These are phyloP conservation scores for Ophion costatus DNA, from an alignment of 2,888 invertebrate species.

Conservation along the genomic window DNA sequence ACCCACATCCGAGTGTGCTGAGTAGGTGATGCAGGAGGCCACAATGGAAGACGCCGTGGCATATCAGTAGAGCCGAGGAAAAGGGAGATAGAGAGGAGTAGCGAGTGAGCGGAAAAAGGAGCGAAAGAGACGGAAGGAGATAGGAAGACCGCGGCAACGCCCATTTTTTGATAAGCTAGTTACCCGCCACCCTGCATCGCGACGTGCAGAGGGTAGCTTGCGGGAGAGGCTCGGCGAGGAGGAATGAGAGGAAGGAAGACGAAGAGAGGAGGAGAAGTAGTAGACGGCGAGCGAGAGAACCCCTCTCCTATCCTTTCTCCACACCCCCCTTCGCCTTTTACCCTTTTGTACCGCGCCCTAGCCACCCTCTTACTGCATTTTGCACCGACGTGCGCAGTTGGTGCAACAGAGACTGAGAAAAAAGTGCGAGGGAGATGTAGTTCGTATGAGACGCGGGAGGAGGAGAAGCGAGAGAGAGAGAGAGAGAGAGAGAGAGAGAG, in stretches of 20 bases:
- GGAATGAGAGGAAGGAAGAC: conserved; percentile 67
- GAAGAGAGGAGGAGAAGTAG: conserved; percentile 66
- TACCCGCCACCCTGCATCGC: conserved; percentile 79
- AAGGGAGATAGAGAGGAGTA: conserved; percentile 29
- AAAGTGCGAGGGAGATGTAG: conserved; percentile 33
- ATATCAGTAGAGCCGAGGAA: conserved; percentile 44
- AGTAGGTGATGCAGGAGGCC: conserved; percentile 76
- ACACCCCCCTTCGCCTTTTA: background rate
- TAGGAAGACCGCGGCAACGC: conserved; percentile 82
- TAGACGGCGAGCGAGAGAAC: conserved; percentile 51
- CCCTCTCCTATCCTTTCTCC: conserved; percentile 1
- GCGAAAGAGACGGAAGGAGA: conserved; percentile 72
- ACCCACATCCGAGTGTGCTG: conserved; percentile 71
- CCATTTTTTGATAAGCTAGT: conserved; percentile 84
- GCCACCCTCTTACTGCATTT: conserved; percentile 63
- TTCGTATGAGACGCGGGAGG: conserved; percentile 13
- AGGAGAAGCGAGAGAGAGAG: conserved; percentile 20
- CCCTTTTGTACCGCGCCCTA: conserved; percentile 55
- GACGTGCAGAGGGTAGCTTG: conserved; percentile 66
- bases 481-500: too few species aligned
- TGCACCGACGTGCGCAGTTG: conserved; percentile 64
- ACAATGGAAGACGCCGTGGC: conserved; percentile 78
- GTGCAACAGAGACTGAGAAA: conserved; percentile 61
- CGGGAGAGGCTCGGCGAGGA: conserved; percentile 58
- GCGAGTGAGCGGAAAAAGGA: conserved; percentile 52